Conservation (phyloP, 2,888 invertebrate genomes). For the Trichogramma dendrolimi region DNA sequence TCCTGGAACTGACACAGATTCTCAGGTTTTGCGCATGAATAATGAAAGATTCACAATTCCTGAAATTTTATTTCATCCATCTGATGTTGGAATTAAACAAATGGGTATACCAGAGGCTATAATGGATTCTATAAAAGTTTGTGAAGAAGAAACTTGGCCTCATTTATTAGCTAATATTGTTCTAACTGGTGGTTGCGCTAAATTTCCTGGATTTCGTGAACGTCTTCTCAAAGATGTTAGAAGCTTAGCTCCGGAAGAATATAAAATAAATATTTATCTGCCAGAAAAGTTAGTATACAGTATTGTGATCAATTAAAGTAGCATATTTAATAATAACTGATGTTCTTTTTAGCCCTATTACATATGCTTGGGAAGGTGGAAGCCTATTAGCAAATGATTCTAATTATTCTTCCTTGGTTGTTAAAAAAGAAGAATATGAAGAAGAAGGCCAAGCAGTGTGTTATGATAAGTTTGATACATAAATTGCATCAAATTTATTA, state of each 20-base stretch:
- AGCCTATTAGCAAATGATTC: slow-evolving; percentile 69
- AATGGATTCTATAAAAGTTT: slow-evolving; percentile 69
- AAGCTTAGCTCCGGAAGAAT: slow-evolving; percentile 72
- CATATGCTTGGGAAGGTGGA: slow-evolving; percentile 88
- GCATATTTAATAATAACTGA: slow-evolving; percentile 30
- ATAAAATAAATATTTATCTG: slow-evolving; percentile 68
- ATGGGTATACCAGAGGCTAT: slow-evolving; percentile 92
- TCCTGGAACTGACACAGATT: slow-evolving; percentile 54
- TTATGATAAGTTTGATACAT: slow-evolving; percentile 57
- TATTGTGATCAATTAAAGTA: slow-evolving; percentile 3
- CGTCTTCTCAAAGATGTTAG: slow-evolving; percentile 75
- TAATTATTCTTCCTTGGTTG: slow-evolving; percentile 66
- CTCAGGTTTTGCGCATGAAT: slow-evolving; percentile 79
- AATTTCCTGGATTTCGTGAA: slow-evolving; percentile 81
- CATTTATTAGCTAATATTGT: slow-evolving; percentile 79
- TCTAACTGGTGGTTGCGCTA: slow-evolving; percentile 74
- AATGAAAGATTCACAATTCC: slow-evolving; percentile 94
- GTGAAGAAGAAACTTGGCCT: slow-evolving; percentile 71
- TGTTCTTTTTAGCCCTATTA: slow-evolving; percentile 64
- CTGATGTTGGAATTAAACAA: slow-evolving; percentile 85
- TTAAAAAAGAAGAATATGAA: slow-evolving; percentile 83
- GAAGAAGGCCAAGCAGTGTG: slow-evolving; percentile 71
- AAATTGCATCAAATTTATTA: slow-evolving; percentile 19
- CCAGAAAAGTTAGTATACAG: slow-evolving; percentile 61
- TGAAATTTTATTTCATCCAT: slow-evolving; percentile 90